Conservation (phyloP, 2,113 vertebrate genomes). For the Barbus barbus region DNA sequence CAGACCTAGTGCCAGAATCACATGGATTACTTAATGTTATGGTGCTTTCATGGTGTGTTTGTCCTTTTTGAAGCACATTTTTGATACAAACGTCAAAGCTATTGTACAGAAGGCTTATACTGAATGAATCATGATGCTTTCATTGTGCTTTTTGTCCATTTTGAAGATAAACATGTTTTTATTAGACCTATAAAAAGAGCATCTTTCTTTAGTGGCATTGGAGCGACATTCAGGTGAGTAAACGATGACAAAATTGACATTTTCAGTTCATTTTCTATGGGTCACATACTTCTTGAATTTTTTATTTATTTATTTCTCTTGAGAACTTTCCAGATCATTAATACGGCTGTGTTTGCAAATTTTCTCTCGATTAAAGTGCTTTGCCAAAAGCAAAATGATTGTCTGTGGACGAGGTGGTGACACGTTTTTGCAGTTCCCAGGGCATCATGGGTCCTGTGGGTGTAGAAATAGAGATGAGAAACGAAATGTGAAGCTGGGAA, state of each 20-base stretch:
- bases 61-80: neutral
- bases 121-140: neutral
- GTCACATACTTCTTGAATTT: neutral
- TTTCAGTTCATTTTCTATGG: neutral
- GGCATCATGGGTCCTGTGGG: neutral
- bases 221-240: neutral
- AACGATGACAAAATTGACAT: neutral
- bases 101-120: no score
- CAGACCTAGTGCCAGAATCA: neutral
- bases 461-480: slow-evolving; percentile 1
- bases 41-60: neutral
- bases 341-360: neutral
- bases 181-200: neutral
- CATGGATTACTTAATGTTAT: neutral
- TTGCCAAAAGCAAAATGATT: neutral
- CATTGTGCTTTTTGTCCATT: neutral
- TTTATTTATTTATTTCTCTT: neutral
- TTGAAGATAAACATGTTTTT: neutral
- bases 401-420: neutral
- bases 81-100: no score
- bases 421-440: neutral
- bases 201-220: neutral
- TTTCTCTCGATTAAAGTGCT: neutral
- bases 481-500: neutral
- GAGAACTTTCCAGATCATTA: neutral